Conservation (phyloP, 1,140 invertebrate genomes). For the Pogonognathellus flavescens region DNA sequence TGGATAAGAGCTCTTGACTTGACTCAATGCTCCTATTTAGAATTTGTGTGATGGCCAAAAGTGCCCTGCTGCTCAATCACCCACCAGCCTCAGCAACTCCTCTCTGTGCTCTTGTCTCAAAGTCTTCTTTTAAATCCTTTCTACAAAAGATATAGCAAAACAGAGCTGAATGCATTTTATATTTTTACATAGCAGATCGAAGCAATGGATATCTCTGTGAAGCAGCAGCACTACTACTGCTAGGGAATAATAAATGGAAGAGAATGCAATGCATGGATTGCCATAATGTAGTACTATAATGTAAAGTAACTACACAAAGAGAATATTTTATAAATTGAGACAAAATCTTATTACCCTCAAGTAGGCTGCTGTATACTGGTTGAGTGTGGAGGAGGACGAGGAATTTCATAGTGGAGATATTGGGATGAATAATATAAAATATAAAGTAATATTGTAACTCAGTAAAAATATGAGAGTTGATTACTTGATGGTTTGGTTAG, state of each 20-base stretch:
- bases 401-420: neutral
- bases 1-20: constrained; percentile 28
- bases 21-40: constrained; percentile 23
- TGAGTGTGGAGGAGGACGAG: neutral
- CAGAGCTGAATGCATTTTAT: too few relatives aligned
- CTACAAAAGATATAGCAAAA: too few relatives aligned
- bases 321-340: constrained; percentile 19
- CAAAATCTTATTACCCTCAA: constrained; percentile 18
- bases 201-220: neutral
- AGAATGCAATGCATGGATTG: neutral
- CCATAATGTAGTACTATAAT: constrained; percentile 1
- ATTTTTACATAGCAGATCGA: too few relatives aligned
- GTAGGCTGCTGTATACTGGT: neutral
- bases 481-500: constrained; percentile 10
- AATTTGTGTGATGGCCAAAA: constrained; percentile 37
- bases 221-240: neutral
- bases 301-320: neutral
- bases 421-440: too few relatives aligned
- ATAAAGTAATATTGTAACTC: too few relatives aligned
- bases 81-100: constrained; percentile 6
- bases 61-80: constrained; percentile 31
- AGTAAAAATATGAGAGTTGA: constrained; percentile 2
- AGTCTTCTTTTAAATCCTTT: neutral
- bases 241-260: neutral
- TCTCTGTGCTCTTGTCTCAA: constrained; percentile 30